phyloP scores from a whole-genome alignment of 2,113 vertebrate genomes.

The Gasterosteus nipponicus region DNA sequence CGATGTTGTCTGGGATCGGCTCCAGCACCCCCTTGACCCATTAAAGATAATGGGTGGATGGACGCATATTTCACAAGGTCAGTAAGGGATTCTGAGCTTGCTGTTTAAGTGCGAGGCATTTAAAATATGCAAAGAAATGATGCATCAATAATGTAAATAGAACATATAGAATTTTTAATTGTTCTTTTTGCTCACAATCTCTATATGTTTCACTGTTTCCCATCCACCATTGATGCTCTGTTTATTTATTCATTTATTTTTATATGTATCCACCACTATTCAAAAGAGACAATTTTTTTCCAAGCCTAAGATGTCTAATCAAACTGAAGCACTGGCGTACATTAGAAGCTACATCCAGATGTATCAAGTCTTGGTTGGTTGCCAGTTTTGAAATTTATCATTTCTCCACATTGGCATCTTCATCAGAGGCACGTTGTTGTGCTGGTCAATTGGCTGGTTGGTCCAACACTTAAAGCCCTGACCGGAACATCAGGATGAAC shows the following conservation, averaged over 20 bases:
- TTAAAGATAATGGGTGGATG: neutral
- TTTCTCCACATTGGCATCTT: neutral
- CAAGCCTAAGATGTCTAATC: neutral
- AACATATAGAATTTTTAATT: slow-evolving; percentile 40
- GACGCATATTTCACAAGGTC: slow-evolving; percentile 2
- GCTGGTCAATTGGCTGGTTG: too few relatives aligned
- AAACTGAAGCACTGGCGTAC: neutral
- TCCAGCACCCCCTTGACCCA: neutral
- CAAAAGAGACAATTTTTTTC: neutral
- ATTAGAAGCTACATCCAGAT: neutral
- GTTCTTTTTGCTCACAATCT: slow-evolving; percentile 17
- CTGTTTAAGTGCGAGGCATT: slow-evolving; percentile 12
- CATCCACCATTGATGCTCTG: neutral
- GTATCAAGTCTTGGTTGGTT: neutral
- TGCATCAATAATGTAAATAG: slow-evolving; percentile 38
- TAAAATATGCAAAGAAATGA: slow-evolving; percentile 8
- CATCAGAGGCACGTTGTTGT: neutral
- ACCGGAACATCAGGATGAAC: neutral
- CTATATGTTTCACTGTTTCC: slow-evolving; percentile 26
- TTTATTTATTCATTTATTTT: slow-evolving; percentile 34
- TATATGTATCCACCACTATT: neutral
- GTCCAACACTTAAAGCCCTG: neutral
- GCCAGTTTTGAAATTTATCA: neutral
- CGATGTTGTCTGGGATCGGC: neutral
- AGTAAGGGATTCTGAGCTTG: slow-evolving; percentile 7